Base-by-base conservation (phyloP, 1,140 invertebrate genomes). In the Phymastichus coffea region DNA sequence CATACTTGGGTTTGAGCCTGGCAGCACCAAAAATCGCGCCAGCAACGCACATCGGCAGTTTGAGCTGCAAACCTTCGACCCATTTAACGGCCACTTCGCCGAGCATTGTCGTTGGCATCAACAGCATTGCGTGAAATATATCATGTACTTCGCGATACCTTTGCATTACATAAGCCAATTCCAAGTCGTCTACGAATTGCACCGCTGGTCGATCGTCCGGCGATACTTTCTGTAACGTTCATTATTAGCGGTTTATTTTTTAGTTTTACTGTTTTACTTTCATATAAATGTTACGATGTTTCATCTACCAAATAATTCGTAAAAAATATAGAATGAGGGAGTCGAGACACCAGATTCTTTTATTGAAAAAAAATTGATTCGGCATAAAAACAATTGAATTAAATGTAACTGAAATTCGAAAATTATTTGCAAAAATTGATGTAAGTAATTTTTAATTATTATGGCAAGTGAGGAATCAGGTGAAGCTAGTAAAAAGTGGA, bases 71-170 rank as follows among this genome's bases (percentile, higher is more conserved):
- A 7, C 87, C 95, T 86, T 99, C 97, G 53, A 99, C 85, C 94
- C 95, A 98, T 80, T 99, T 99, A 4, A 99, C 91, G 7, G 91
- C 87, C 15, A 98, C 94, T 84, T 96, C 89, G 71, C 93, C 93
- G 6, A 97, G 80, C 94, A 99, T 97, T 71, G 94, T 95, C 7
- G 95, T 98, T 14, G 93, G 94, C 93, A 97, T 97, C 54, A 87
- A 86, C 26, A 98, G 82, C 7, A 93, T 77, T 0, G 95, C 88
- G 79, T 99, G 97, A 60, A 94, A 87, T 49, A 99, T 83, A 81
- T 99, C 97, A 76, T 99, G 97, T 15, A 91, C 88, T 81, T 99
- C 95, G 64, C 97, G 86, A 76, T 99, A 99, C 40, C 97, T 82
- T 78, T 96, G 93, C 90, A 99, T 97, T 3, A 98, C 88, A 81